Base-by-base conservation (phyloP, 2,888 invertebrate species). In the Schizaphis graminum region DNA sequence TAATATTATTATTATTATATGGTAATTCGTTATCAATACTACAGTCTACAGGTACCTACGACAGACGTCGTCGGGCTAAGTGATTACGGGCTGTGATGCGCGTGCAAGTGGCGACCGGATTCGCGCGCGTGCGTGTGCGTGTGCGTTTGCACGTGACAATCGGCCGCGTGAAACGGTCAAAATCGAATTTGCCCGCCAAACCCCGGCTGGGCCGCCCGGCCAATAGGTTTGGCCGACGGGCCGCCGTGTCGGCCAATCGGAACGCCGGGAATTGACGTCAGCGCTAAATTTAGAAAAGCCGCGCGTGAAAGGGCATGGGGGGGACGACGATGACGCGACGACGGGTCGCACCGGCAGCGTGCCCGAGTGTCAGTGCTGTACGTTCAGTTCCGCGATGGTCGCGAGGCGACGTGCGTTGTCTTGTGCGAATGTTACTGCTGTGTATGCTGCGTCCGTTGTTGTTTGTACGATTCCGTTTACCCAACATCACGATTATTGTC, bases 101-200 rank as follows among this genome's bases (percentile, higher is more conserved):
- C 47, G 28, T 16, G 86, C 53, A 84, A 16, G 41, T 41, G 21
- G 61, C 10, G 26, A 16, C 5, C 28, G 21, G 53, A 53, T 16
- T 53, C 53, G 21, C 16, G 53, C 53, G 53, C 26, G 85, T 8
- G 47, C n/a, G 87, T 21, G 87, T 28, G 26, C 4, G 47, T 47
- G n/a, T 1, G 24, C 35, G 49, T 47, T 47, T 35, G 85, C 87
- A 93, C 92, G 89, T 88, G 92, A 57, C 85, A 41, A 85, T 41
- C 53, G 84, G 49, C 91, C 77, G 87, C 35, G 92, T 10, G 91
- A 77, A 90, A n/a, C 92, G 57, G 88, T 41, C 57, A 35, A 93
- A 93, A 90, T 93, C 93, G 89, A 93, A 93, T 93, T 93, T 90
- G 85, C 89, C 93, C 93, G 93, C 93, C 93, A 93, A 93, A 93